Percentiles rank a stretch among this genome's conserved stretches.
Evolutionary conservation across 2,113 vertebrate genomes (phyloP).

Genomic region (Leucoraja erinaceus): DNA sequence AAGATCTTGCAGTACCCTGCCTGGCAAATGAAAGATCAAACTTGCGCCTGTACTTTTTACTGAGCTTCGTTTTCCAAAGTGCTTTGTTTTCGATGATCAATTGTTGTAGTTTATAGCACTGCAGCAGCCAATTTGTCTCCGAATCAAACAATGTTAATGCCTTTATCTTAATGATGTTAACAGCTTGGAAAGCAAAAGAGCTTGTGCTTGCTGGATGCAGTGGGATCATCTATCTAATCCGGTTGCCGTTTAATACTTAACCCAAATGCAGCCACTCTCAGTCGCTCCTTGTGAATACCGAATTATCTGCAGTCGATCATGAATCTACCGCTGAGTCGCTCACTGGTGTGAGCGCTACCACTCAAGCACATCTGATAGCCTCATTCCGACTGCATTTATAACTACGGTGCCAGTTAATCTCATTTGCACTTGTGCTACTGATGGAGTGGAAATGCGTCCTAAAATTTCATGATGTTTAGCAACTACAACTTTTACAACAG

Average conservation of each 20-base stretch:
- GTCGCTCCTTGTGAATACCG: not conserved
- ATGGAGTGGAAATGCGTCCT: not conserved
- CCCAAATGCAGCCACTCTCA: not conserved
- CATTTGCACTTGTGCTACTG: not conserved
- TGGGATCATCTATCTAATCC: not conserved
- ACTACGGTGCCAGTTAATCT: not conserved
- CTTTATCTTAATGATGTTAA: not conserved
- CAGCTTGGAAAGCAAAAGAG: not conserved
- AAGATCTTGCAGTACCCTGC: not conserved
- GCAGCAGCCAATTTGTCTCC: not conserved
- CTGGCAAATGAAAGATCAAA: not conserved
- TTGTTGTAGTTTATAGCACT: not conserved
- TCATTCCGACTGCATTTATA: not conserved
- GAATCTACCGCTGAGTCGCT: not conserved
- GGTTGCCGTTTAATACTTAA: not conserved
- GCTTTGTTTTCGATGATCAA: not conserved
- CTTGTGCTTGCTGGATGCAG: not conserved
- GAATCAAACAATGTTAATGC: not conserved
- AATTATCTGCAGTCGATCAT: not conserved
- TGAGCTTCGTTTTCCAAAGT: not conserved
- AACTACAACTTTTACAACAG: not conserved
- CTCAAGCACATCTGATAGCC: not conserved
- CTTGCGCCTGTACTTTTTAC: not conserved
- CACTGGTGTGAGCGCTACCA: not conserved
- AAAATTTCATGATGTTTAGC: not conserved